Percentiles rank a stretch among this genome's conserved stretches.
These are phyloP conservation scores for Dynastes maya DNA, from an alignment of 2,888 invertebrate species.

Conservation along the genomic window DNA sequence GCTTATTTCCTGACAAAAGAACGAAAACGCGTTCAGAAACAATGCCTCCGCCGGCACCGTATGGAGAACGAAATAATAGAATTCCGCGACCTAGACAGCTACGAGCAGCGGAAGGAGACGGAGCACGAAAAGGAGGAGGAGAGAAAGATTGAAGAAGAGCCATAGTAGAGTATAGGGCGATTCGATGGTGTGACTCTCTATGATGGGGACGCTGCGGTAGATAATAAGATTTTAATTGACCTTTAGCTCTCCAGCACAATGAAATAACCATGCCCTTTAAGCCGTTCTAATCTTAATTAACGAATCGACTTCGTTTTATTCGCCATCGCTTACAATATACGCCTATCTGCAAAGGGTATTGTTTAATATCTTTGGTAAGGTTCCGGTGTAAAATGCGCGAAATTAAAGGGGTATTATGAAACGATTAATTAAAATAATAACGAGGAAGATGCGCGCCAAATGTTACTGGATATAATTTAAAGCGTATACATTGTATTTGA, in stretches of 20 bases:
- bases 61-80: conserved; percentile 5
- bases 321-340: background rate
- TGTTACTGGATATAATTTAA: too few relatives aligned
- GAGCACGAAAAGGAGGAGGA: too few relatives aligned
- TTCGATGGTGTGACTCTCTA: background rate
- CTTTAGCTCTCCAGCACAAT: background rate
- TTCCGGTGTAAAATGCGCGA: too few relatives aligned
- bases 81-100: background rate
- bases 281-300: conserved; percentile 10
- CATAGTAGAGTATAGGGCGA: background rate
- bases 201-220: too few relatives aligned
- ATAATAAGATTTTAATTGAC: conserved; percentile 3
- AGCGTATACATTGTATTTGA: too few relatives aligned
- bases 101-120: background rate
- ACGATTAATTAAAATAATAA: too few relatives aligned
- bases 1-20: background rate
- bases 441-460: too few relatives aligned
- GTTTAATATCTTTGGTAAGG: too few relatives aligned
- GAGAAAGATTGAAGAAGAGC: too few relatives aligned
- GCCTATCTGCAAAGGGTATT: too few relatives aligned
- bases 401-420: too few relatives aligned
- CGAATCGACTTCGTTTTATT: conserved; percentile 8
- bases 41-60: background rate
- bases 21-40: background rate
- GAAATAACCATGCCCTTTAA: background rate